A percentile compares a stretch with the other conserved stretches of the same genome.
phyloP scores from a whole-genome alignment of 2,113 vertebrate genomes.

The Orcinus orca region DNA sequence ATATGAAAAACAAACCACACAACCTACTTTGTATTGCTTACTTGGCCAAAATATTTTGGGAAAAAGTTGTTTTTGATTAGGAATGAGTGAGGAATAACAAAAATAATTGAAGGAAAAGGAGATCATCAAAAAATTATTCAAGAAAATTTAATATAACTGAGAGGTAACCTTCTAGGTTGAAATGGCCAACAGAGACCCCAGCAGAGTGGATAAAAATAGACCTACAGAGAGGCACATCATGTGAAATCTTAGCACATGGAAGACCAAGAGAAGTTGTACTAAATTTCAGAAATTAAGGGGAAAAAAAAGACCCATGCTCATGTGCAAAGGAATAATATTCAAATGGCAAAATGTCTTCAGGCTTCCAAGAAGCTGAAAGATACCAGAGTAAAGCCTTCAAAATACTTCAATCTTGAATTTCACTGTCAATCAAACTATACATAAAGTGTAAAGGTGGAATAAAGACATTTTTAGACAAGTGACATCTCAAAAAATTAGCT shows the following conservation, averaged over 20 bases:
- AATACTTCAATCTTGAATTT: not conserved
- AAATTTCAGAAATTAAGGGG: not conserved
- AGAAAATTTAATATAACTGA: not conserved
- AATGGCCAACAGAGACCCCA: not conserved
- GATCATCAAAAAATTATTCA: not conserved
- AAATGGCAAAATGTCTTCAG: not conserved
- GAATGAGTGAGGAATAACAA: not conserved
- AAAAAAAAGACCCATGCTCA: not conserved
- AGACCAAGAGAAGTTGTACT: not conserved
- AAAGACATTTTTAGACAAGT: not conserved
- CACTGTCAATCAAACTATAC: not conserved
- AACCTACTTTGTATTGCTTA: not conserved
- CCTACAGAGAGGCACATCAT: not conserved
- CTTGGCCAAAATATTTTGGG: not conserved
- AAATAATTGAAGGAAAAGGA: not conserved
- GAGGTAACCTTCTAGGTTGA: not conserved
- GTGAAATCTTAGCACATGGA: not conserved
- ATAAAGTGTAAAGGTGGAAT: not conserved
- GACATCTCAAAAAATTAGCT: not conserved
- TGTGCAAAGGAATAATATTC: not conserved
- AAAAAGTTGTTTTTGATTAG: not conserved
- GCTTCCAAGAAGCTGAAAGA: not conserved
- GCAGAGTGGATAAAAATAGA: not conserved
- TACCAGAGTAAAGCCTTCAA: not conserved
- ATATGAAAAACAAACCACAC: not conserved